A percentile compares a stretch with the other conserved stretches of the same genome.
Evolutionary conservation across 2,888 invertebrate species (phyloP).

Genomic region (Syrphus vitripennis): DNA sequence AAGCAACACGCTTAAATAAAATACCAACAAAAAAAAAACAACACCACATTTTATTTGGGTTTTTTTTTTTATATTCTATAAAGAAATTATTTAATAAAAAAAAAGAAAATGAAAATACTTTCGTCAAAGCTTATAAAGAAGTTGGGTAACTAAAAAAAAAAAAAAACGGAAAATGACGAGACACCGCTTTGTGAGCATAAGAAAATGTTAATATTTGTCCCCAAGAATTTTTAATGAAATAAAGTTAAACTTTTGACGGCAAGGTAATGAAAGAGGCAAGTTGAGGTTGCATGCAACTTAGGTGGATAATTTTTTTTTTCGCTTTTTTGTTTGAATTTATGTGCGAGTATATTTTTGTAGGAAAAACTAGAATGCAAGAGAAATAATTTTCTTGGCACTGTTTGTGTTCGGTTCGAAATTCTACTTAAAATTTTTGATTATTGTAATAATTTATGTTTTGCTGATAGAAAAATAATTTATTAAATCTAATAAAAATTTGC

Average conservation of each 20-base stretch:
- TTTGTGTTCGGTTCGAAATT: neutral
- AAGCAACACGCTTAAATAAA: neutral
- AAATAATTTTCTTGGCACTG: neutral
- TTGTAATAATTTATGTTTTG: neutral
- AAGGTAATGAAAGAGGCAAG: neutral
- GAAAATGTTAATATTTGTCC: conserved; percentile 15
- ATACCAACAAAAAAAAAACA: neutral
- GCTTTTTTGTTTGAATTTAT: neutral
- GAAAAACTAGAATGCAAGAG: neutral
- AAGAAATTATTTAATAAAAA: neutral
- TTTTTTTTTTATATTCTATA: neutral
- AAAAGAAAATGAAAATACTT: neutral
- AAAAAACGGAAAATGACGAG: neutral
- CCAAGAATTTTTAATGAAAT: conserved; percentile 24
- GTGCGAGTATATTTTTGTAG: neutral
- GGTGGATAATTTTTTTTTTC: neutral
- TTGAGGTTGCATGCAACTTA: neutral
- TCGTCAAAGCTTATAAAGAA: neutral
- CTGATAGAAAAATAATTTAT: neutral
- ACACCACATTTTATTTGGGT: no score
- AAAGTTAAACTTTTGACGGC: neutral
- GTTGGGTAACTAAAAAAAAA: neutral
- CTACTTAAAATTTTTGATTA: neutral
- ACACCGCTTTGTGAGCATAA: neutral
- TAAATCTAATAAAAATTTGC: neutral